phyloP scores from a whole-genome alignment of 2,113 vertebrate species.

The Eonycteris spelaea region DNA sequence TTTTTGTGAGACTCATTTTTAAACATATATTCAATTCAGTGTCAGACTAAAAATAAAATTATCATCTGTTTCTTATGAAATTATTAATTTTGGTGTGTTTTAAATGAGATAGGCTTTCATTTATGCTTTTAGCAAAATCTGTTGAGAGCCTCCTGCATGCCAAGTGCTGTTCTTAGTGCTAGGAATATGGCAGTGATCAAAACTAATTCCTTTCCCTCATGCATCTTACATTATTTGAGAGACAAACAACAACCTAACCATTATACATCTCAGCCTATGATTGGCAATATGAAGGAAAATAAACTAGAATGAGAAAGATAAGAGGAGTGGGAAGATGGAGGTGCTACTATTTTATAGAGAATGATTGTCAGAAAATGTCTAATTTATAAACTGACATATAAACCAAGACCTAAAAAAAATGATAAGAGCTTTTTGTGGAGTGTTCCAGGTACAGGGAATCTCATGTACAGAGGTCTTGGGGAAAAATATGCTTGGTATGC shows the following conservation, averaged over 20 bases:
- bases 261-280: background rate
- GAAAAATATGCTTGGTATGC: background rate
- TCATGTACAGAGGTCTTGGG: background rate
- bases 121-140: background rate
- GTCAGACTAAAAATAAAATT: conserved; percentile 26
- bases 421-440: background rate
- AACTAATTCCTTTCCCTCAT: background rate
- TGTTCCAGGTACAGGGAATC: background rate
- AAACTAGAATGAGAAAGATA: background rate
- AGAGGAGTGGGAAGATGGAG: background rate
- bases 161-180: background rate
- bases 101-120: background rate
- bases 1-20: conserved; percentile 27
- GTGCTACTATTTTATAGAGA: background rate
- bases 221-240: background rate
- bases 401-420: background rate
- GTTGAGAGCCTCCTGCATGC: background rate
- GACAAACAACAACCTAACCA: background rate
- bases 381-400: background rate
- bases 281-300: background rate
- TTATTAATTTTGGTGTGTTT: background rate
- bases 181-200: background rate
- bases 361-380: background rate
- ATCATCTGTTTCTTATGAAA: background rate
- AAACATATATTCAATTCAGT: background rate